phyloP scores from a whole-genome alignment of 1,140 invertebrate genomes.

The Aphaenogaster ashmeadi region DNA sequence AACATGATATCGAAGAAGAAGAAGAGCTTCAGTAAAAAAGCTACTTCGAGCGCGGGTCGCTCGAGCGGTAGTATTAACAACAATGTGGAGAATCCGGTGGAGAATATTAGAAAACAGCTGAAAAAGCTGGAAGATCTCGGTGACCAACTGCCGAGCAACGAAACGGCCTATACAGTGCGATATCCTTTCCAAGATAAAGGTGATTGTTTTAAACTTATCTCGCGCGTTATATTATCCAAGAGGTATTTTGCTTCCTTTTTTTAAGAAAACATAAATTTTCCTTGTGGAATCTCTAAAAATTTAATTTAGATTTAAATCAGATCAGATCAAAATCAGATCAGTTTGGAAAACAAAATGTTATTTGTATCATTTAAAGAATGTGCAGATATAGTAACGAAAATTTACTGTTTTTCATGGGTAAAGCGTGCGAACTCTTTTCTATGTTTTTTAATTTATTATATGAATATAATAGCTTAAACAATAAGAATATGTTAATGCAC shows the following conservation, averaged over 20 bases:
- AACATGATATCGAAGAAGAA: constrained; percentile 82
- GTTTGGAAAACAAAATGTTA: background rate
- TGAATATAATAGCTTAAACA: background rate
- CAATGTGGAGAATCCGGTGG: constrained; percentile 90
- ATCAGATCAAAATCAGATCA: background rate
- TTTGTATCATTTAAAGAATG: background rate
- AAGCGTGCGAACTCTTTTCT: background rate
- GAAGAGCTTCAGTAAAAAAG: constrained; percentile 87
- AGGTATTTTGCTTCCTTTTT: background rate
- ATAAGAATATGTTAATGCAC: background rate
- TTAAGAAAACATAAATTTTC: background rate
- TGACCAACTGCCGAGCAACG: constrained; percentile 92
- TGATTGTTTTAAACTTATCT: constrained; percentile 76
- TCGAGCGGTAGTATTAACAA: constrained; percentile 78
- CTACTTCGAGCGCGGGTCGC: constrained; percentile 84
- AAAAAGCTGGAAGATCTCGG: constrained; percentile 93
- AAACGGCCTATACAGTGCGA: constrained; percentile 91
- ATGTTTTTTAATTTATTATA: background rate
- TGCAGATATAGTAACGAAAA: background rate
- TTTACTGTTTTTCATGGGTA: background rate
- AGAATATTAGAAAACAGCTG: constrained; percentile 92
- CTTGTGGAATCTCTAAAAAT: background rate
- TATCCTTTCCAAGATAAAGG: constrained; percentile 92
- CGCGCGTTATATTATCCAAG: background rate
- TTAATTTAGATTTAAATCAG: background rate